Evolutionary conservation across 2,113 vertebrate genomes (phyloP), one percentile per base, ranked within the genome.

Genomic region (Channa argus): DNA sequence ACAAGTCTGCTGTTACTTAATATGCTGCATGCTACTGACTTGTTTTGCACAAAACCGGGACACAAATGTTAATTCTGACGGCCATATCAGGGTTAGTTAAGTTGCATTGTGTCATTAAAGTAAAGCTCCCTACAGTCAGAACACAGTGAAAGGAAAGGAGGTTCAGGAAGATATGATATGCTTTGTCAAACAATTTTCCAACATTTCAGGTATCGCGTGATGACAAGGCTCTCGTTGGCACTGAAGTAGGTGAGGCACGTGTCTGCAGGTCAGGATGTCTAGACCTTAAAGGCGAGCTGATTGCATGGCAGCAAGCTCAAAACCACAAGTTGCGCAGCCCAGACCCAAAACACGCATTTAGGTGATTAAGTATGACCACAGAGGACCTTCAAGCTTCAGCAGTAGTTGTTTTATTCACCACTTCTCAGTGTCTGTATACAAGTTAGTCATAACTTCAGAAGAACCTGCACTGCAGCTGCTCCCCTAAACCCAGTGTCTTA

Each of bases 261-360:
- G 60, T 54, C 11, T 47, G 11, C 14, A 24, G 56, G 52, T 62
- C 53, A 8, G 45, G 4, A 44, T 43, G 51, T 64, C 55, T 63
- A 64, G 70, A 70, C 85, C 49, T 61, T 46, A 62, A 69, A 56
- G 50, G 66, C 14, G 6, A 76, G 62, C 37, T 60, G 68, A 79
- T 59, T 54, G 50, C 43, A 51, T 34, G 14, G 49, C 71, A 11
- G 44, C 3, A n/a, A n/a, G 49, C 46, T 58, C 14, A 13, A 44
- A 55, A 47, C 55, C 71, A 45, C 61, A 2, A 47, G 45, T 39
- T 53, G 24, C 5, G 2, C 50, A 65, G 53, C 49, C 7, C 5
- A 39, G 54, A 46, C 45, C 66, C 56, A 76, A 72, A 77, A 70
- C 64, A 39, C 15, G 54, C 47, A 34, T 68, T 76, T 56, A 45